Conservation (phyloP, 2,113 vertebrate genomes). For the Tautogolabrus adspersus region DNA sequence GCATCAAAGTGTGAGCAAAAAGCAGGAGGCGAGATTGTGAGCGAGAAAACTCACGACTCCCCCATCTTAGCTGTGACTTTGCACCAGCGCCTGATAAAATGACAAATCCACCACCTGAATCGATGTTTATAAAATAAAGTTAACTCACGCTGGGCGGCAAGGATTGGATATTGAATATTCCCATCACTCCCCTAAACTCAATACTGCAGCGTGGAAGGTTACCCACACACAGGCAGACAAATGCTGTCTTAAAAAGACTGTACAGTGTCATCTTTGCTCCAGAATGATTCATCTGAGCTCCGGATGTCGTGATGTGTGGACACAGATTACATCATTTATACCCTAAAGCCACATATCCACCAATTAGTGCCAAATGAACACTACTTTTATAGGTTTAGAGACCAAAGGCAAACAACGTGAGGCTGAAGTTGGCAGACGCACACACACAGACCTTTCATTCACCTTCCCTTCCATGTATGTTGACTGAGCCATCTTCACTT, state of each 20-base stretch:
- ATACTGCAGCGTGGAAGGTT: not conserved
- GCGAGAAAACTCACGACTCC: not conserved
- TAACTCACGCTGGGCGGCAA: slow-evolving; percentile 1
- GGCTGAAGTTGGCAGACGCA: no score
- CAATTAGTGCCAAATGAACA: no score
- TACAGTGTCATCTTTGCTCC: not conserved
- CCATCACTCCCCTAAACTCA: not conserved
- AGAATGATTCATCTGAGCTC: not conserved
- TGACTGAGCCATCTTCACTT: no score
- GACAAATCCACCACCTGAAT: slow-evolving; percentile 12
- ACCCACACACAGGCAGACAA: not conserved
- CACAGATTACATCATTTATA: not conserved
- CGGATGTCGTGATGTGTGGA: not conserved
- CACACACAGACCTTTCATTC: no score
- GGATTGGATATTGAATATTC: slow-evolving; percentile 32
- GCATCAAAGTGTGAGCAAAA: not conserved
- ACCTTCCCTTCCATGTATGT: no score
- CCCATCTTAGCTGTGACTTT: not conserved
- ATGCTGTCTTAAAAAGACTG: not conserved
- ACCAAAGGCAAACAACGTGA: no score
- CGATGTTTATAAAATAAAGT: slow-evolving; percentile 29
- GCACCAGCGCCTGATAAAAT: slow-evolving; percentile 17
- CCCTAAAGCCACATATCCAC: not conserved
- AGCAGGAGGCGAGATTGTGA: not conserved
- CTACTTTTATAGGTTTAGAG: no score